Conservation (phyloP, 2,797 vertebrate species). For the Danio kyathit region DNA sequence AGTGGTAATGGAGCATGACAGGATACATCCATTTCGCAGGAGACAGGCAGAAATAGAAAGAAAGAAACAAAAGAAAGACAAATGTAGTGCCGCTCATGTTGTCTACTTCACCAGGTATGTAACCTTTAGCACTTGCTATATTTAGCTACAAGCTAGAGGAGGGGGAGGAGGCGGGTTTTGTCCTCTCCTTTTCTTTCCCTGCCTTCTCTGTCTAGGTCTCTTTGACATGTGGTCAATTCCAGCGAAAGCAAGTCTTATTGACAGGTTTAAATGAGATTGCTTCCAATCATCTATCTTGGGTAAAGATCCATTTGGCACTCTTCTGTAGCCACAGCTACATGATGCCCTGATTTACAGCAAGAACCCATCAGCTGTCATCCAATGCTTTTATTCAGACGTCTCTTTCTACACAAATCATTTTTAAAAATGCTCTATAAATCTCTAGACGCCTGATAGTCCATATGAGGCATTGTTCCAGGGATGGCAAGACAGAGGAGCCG, state of each 20-base stretch:
- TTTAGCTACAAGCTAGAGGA: slow-evolving; percentile 64
- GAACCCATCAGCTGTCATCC: slow-evolving; percentile 10
- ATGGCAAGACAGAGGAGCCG: not conserved
- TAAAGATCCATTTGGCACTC: slow-evolving; percentile 57
- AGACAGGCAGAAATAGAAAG: slow-evolving; percentile 25
- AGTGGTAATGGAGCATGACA: slow-evolving; percentile 61
- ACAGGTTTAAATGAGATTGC: slow-evolving; percentile 71
- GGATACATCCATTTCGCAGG: slow-evolving; percentile 58
- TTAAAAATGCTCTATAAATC: slow-evolving; percentile 21
- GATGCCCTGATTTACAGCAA: slow-evolving; percentile 47
- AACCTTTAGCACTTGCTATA: slow-evolving; percentile 76
- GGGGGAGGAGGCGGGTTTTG: not conserved
- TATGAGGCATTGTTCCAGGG: not conserved
- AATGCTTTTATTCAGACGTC: not conserved
- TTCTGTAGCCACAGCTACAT: slow-evolving; percentile 34
- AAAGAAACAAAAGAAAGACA: slow-evolving; percentile 40
- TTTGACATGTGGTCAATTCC: slow-evolving; percentile 71
- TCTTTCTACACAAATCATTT: slow-evolving; percentile 22
- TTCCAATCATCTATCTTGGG: slow-evolving; percentile 68
- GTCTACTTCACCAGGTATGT: slow-evolving; percentile 61
- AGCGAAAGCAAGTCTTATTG: slow-evolving; percentile 69
- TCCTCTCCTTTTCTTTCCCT: slow-evolving; percentile 30
- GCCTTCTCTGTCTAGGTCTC: slow-evolving; percentile 51
- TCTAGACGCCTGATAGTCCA: not conserved
- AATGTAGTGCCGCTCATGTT: slow-evolving; percentile 63